Conservation (phyloP, 2,113 vertebrate species). For the Psettodes erumei region DNA sequence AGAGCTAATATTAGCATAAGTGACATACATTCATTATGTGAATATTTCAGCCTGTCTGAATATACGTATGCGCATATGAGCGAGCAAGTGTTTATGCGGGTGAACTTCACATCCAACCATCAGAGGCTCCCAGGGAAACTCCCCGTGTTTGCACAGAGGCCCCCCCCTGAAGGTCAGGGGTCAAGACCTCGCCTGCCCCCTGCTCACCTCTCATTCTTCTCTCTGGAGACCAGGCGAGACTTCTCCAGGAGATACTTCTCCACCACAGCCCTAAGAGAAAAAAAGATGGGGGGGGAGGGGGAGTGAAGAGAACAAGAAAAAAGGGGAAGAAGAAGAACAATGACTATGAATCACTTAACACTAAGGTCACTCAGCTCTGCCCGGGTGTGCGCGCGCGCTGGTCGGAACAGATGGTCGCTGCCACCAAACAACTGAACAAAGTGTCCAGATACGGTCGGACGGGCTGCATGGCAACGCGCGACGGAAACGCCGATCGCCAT, state of each 20-base stretch:
- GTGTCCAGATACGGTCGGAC: neutral
- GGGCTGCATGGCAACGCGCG: neutral
- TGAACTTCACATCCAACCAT: conserved; percentile 43
- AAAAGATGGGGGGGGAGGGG: neutral
- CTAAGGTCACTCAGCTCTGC: conserved; percentile 42
- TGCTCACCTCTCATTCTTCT: conserved; percentile 94
- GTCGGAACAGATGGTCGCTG: too few species aligned
- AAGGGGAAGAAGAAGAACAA: conserved; percentile 33
- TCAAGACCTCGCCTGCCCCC: conserved; percentile 15
- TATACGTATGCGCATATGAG: neutral
- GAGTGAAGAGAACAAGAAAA: neutral
- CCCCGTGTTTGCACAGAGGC: conserved; percentile 47
- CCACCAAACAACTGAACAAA: conserved; percentile 59
- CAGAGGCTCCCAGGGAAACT: conserved; percentile 21
- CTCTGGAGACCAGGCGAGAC: conserved; percentile 95
- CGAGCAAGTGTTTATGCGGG: conserved; percentile 4
- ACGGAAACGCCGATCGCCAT: neutral
- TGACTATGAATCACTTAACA: conserved; percentile 56
- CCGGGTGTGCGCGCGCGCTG: conserved; percentile 34
- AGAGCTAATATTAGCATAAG: neutral
- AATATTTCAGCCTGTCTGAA: neutral
- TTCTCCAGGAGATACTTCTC: conserved; percentile 99
- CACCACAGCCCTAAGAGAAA: conserved; percentile 89
- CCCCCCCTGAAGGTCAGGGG: conserved; percentile 41
- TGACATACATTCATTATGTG: neutral